A percentile compares a stretch with the other conserved stretches of the same genome.
Conservation (phyloP, 2,113 vertebrate genomes). For the Lanius ludovicianus region DNA sequence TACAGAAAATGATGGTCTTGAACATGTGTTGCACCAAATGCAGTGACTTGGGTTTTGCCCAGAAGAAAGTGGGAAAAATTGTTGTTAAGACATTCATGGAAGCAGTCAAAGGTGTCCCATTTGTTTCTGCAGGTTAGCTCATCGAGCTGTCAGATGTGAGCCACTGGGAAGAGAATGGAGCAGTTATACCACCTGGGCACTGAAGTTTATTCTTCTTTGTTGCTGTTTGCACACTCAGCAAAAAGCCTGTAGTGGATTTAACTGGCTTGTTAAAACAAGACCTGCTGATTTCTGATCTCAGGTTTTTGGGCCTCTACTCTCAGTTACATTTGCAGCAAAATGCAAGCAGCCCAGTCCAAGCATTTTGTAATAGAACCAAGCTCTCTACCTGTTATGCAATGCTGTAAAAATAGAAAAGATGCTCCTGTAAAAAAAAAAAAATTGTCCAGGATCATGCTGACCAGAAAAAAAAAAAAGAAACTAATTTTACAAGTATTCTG, state of each 20-base stretch:
- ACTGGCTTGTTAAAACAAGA: slow-evolving; percentile 41
- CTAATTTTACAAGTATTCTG: not conserved
- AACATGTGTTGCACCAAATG: not conserved
- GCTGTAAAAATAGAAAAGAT: not conserved
- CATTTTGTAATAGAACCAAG: not conserved
- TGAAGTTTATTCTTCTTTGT: not conserved
- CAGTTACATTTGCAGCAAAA: not conserved
- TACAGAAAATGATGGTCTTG: not conserved
- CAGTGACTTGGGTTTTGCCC: not conserved
- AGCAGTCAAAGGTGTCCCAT: not conserved
- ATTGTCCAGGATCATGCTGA: not conserved
- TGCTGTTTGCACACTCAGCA: slow-evolving; percentile 3
- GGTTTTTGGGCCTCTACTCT: not conserved
- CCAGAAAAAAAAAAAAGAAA: not conserved
- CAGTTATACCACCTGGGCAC: not conserved
- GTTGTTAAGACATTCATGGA: not conserved
- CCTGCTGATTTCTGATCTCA: slow-evolving; percentile 1
- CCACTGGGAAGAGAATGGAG: not conserved
- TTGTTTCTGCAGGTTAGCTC: not conserved
- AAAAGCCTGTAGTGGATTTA: not conserved
- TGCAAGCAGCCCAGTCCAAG: not conserved
- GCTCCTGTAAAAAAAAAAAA: not conserved
- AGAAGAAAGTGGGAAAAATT: not conserved
- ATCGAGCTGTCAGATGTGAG: not conserved
- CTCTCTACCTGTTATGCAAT: not conserved